phyloP scores from a whole-genome alignment of 1,140 invertebrate species.

The Hylaeus volcanicus region DNA sequence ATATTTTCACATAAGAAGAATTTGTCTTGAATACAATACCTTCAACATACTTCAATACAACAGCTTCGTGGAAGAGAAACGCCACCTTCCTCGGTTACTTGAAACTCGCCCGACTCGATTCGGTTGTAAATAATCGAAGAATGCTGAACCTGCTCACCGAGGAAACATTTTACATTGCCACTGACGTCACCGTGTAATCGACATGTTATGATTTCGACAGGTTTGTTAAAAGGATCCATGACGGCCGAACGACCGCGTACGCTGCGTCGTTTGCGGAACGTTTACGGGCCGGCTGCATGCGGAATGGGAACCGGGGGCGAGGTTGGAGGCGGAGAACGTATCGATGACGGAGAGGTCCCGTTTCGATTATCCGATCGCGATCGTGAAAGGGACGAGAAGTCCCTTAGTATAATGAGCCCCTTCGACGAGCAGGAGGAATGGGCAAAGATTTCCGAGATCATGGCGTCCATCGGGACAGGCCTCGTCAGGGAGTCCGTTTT shows the following conservation, averaged over 20 bases:
- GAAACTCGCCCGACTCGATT: too few species aligned
- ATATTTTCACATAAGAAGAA: too few species aligned
- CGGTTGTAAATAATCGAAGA: too few species aligned
- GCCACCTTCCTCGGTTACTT: too few species aligned
- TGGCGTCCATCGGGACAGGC: slow-evolving; percentile 93
- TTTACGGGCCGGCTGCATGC: slow-evolving; percentile 77
- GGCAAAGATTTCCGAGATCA: slow-evolving; percentile 96
- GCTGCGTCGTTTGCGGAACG: slow-evolving; percentile 84
- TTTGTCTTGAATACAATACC: too few species aligned
- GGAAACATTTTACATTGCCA: background rate
- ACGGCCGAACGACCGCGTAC: slow-evolving; percentile 88
- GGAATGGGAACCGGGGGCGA: slow-evolving; percentile 75
- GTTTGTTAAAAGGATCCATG: slow-evolving; percentile 89
- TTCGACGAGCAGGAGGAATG: slow-evolving; percentile 96
- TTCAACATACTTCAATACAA: too few species aligned
- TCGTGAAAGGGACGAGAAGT: slow-evolving; percentile 82
- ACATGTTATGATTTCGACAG: slow-evolving; percentile 71
- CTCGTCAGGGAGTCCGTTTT: slow-evolving; percentile 90
- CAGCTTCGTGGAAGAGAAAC: too few species aligned
- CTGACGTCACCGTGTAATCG: background rate
- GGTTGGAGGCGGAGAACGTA: slow-evolving; percentile 74
- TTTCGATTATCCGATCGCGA: slow-evolving; percentile 69
- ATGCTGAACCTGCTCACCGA: too few species aligned
- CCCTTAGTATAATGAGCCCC: slow-evolving; percentile 89
- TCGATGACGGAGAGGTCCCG: slow-evolving; percentile 56